These are phyloP conservation scores for Drosophila seclusa DNA, from an alignment of 2,888 invertebrate genomes.

Conservation along the genomic window DNA sequence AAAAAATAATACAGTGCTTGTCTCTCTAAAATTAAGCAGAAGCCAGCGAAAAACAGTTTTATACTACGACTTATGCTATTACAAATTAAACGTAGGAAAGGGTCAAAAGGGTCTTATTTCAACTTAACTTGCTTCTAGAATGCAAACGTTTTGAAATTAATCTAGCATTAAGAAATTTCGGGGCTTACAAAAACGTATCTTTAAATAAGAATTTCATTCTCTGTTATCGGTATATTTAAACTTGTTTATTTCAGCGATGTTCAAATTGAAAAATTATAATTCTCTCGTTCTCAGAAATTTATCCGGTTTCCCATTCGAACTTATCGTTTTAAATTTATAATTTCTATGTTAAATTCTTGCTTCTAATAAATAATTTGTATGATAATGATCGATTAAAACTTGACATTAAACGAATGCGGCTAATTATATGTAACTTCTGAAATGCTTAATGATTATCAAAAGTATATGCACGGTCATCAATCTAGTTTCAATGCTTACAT, in stretches of 20 bases:
- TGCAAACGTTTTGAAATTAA: not conserved
- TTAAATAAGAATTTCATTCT: not conserved
- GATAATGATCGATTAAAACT: not conserved
- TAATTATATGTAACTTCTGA: not conserved
- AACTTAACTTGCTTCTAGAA: not conserved
- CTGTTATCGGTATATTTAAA: not conserved
- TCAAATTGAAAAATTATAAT: not conserved
- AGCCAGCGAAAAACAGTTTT: not conserved
- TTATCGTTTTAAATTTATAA: not conserved
- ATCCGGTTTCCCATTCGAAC: not conserved
- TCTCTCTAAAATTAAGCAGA: not conserved
- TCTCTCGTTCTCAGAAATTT: not conserved
- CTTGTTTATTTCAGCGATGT: not conserved
- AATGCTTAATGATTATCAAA: not conserved
- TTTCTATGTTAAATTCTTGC: not conserved
- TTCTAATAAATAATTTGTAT: not conserved
- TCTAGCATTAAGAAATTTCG: not conserved
- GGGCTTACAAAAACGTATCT: not conserved
- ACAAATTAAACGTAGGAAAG: not conserved
- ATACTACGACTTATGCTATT: not conserved
- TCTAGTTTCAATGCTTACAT: not conserved
- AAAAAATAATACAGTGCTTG: not conserved
- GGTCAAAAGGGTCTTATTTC: not conserved
- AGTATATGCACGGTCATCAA: not conserved
- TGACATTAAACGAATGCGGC: not conserved